Conservation (phyloP, 2,797 vertebrate genomes). For the Alcedo atthis region DNA sequence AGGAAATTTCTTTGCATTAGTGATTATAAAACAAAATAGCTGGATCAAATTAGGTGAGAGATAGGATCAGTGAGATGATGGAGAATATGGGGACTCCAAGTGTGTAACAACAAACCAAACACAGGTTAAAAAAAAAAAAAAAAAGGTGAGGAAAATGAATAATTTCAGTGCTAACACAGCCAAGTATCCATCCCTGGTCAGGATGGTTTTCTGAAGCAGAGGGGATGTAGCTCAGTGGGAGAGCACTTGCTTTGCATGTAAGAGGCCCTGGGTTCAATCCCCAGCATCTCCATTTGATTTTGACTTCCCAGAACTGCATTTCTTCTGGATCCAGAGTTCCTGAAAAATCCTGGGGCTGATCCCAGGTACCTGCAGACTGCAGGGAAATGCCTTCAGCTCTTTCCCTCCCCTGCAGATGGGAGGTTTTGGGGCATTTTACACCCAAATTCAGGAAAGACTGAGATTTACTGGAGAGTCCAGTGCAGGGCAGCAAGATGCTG, state of each 20-base stretch:
- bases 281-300: background rate
- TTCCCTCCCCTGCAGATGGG: background rate
- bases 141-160: background rate
- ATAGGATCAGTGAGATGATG: background rate
- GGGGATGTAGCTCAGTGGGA: background rate
- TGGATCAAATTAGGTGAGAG: background rate
- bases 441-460: too few species aligned
- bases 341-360: background rate
- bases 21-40: background rate
- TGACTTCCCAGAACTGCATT: background rate
- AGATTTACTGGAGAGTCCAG: too few species aligned
- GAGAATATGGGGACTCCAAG: background rate
- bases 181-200: background rate
- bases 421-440: too few species aligned
- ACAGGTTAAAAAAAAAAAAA: background rate
- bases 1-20: background rate
- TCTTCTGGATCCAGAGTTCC: too few species aligned
- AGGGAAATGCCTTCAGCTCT: background rate
- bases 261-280: background rate
- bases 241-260: background rate
- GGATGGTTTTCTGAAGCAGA: rapidly evolving
- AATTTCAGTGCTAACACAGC: background rate
- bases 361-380: too few species aligned
- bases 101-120: background rate
- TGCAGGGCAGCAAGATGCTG: too few species aligned